Evolutionary conservation across 2,113 vertebrate genomes (phyloP).

Genomic region (Cynoglossus semilaevis): DNA sequence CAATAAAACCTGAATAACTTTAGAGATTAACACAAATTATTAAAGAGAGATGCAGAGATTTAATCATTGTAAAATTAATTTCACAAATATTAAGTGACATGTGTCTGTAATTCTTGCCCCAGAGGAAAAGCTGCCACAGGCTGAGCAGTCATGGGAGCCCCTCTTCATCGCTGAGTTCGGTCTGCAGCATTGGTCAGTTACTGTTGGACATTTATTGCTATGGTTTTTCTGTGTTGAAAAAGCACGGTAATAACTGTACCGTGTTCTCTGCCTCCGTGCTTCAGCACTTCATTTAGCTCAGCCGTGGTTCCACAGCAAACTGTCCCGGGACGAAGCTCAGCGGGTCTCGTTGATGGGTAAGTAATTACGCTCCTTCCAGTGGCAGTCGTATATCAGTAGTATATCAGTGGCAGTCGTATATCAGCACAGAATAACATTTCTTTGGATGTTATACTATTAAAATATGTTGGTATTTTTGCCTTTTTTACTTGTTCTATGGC

Average conservation of each 20-base stretch:
- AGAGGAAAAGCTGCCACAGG: constrained; percentile 93
- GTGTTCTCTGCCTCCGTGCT: constrained; percentile 5
- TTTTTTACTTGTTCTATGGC: no score
- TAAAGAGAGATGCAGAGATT: no score
- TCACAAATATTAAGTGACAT: no score
- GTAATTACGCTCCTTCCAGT: not conserved
- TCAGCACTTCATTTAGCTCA: constrained; percentile 89
- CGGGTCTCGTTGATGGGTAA: constrained; percentile 93
- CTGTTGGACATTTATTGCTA: not conserved
- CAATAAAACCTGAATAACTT: no score
- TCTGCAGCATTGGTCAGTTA: constrained; percentile 81
- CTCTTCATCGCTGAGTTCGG: constrained; percentile 77
- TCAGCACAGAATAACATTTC: no score
- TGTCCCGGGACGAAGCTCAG: constrained; percentile 93
- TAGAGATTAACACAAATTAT: no score
- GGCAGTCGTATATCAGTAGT: no score
- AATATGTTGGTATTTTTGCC: no score
- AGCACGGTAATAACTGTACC: not conserved
- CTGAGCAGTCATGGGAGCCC: constrained; percentile 86
- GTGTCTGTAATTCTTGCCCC: constrained; percentile 35
- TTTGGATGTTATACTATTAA: no score
- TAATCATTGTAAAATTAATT: no score
- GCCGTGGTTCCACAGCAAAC: constrained; percentile 95
- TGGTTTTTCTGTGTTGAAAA: not conserved
- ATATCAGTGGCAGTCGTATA: no score